Evolutionary conservation across 37 sponge, comb jelly and placozoan genomes (phyloP).

Genomic region (Dysidea cf. avara): DNA sequence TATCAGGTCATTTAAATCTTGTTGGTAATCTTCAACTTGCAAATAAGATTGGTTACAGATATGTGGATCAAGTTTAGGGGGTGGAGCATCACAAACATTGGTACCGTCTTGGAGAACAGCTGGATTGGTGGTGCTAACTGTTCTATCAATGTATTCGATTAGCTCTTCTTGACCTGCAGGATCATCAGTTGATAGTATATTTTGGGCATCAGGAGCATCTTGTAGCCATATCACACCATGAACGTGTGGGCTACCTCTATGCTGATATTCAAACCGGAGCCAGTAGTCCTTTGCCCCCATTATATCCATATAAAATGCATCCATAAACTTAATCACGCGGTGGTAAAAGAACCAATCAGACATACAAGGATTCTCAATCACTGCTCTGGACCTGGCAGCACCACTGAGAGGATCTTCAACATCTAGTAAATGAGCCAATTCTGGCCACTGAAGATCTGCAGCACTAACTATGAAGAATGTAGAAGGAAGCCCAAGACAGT

Average conservation of each 20-base stretch:
- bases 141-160: conserved; percentile 22
- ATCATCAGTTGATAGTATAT: conserved; percentile 9
- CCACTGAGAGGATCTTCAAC: conserved; percentile 21
- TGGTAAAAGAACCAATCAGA: conserved; percentile 65
- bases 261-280: conserved; percentile 59
- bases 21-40: conserved; percentile 8
- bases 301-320: conserved; percentile 38
- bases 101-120: conserved; percentile 30
- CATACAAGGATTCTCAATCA: conserved; percentile 59
- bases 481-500: conserved; percentile 48
- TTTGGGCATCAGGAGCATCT: conserved; percentile 45
- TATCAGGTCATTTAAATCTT: conserved; percentile 53
- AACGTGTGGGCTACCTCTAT: conserved; percentile 56
- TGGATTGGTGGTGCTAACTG: conserved; percentile 45
- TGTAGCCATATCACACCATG: conserved; percentile 57
- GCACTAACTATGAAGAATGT: conserved; percentile 56
- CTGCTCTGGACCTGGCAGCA: conserved; percentile 7
- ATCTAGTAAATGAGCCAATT: conserved; percentile 43
- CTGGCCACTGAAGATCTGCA: conserved; percentile 65
- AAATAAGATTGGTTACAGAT: conserved; percentile 10
- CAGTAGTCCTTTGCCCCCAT: conserved; percentile 64
- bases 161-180: conserved; percentile 12
- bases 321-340: conserved; percentile 32
- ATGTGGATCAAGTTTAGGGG: conserved; percentile 17
- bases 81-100: conserved; percentile 28